A percentile compares a stretch with the other conserved stretches of the same genome.
Conservation (phyloP, 2,888 invertebrate genomes). For the Xestia c-nigrum region DNA sequence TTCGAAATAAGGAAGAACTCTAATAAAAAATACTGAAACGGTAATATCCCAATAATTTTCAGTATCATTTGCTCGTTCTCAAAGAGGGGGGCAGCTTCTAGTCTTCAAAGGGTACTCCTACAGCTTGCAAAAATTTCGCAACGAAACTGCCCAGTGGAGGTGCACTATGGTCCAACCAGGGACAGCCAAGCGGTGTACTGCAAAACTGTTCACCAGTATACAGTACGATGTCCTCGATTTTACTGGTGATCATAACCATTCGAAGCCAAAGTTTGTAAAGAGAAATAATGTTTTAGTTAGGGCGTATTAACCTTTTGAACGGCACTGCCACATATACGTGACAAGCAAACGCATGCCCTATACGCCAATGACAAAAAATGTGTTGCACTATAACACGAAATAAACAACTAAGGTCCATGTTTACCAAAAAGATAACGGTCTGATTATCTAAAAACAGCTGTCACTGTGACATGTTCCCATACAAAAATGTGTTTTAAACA, state of each 20-base stretch:
- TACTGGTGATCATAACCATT: conserved; percentile 72
- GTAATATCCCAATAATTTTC: conserved; percentile 66
- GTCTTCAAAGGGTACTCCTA: conserved; percentile 78
- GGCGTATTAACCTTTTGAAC: conserved; percentile 60
- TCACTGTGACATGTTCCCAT: no score
- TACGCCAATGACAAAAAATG: neutral
- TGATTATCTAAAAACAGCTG: no score
- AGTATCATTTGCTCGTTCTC: conserved; percentile 79
- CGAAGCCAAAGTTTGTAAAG: conserved; percentile 74
- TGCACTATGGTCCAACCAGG: conserved; percentile 80
- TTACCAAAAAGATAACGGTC: no score
- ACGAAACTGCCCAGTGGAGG: conserved; percentile 75
- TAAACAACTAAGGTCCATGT: neutral
- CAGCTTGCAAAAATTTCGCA: conserved; percentile 60
- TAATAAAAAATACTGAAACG: conserved; percentile 14
- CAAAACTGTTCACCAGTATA: conserved; percentile 74
- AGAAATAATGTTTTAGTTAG: conserved; percentile 68
- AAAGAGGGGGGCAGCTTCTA: conserved; percentile 78
- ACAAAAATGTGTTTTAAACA: no score
- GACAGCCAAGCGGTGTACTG: conserved; percentile 75
- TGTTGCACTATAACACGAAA: neutral
- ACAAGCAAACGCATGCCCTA: neutral
- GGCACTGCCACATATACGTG: neutral
- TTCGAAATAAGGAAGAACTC: neutral
- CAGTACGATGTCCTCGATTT: conserved; percentile 69